Percentiles rank a stretch among this genome's conserved stretches.
Conservation (phyloP, 2,113 vertebrate genomes). For the Macrotis lagotis region DNA sequence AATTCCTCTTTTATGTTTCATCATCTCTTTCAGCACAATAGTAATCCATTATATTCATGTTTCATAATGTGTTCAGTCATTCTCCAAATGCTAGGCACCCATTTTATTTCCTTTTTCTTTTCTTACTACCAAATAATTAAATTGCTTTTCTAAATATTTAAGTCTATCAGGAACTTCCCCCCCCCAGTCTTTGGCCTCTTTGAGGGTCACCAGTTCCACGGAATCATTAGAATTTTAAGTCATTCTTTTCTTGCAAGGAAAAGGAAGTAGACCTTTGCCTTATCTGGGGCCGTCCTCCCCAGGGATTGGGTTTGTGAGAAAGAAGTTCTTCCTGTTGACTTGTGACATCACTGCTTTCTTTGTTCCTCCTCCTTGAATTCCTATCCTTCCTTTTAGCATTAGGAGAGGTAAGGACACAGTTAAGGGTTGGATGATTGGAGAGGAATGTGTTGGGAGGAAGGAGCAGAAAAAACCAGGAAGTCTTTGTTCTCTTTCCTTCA, state of each 20-base stretch:
- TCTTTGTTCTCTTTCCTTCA: not conserved
- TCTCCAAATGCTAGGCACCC: not conserved
- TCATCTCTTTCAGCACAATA: not conserved
- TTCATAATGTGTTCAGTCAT: not conserved
- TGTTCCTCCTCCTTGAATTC: not conserved
- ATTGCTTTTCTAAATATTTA: not conserved
- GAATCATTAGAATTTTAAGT: not conserved
- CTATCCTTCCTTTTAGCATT: not conserved
- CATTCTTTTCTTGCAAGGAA: constrained; percentile 22
- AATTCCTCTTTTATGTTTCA: not conserved
- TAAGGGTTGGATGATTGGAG: not conserved
- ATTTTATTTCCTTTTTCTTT: not conserved
- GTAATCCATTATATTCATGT: not conserved
- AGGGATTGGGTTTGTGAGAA: not conserved
- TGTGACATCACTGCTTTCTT: not conserved
- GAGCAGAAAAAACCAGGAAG: not conserved
- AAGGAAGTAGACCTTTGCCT: not conserved
- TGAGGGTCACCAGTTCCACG: not conserved
- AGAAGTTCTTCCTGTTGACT: not conserved
- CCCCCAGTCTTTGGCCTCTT: not conserved
- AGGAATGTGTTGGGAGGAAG: not conserved
- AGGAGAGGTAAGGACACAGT: not conserved
- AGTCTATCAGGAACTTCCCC: not conserved
- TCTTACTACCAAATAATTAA: not conserved
- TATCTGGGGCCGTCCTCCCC: not conserved